Evolutionary conservation across 2,888 invertebrate genomes (phyloP), one percentile per base, ranked within the genome.

Genomic region (Spodoptera picta): DNA sequence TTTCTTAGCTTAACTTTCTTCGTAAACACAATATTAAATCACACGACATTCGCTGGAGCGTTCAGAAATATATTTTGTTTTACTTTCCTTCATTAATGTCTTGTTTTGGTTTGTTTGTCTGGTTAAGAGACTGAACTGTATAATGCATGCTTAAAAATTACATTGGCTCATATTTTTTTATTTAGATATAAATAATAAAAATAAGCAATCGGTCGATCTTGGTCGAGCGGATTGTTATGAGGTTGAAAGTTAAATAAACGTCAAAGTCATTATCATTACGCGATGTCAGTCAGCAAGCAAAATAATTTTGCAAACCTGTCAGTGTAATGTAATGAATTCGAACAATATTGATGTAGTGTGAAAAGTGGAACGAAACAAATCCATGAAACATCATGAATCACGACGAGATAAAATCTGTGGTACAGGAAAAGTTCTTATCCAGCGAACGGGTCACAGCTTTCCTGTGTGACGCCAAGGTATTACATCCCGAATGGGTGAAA

Each of bases 371-470:
- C 65, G 61, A 73, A 67, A 69, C 64, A 73, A 65, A 69, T 58
- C 53, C 54, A 50, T 77, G 61, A 82, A 81, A 77, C 80, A 91
- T 86, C 86, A 94, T 94, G 94, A 94, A 94, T 87, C 90, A 92
- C 86, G 93, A 94, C 66, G 93, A 93, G 65, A 91, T 94, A 73
- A 92, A 91, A 83, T 87, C 88, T 54, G 93, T 94, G 72, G 92
- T 94, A 63, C 94, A 94, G 80, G 94, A 94, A 76, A 95, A 95
- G 81, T 95, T 95, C 73, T 86, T 93, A 59, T 91, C 92, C 24
- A 94, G 93, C 77, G 95, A 95, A 79, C 86, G 86, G 66, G 95
- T 95, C 24, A 92, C 93, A 45, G 93, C 94, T 31, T 91, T 95
- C 70, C 82, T 95, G 52, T 90, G 88, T 72, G 93, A 94, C 69